Evolutionary conservation across 2,888 invertebrate species (phyloP), one percentile per base, ranked within the genome.

Genomic region (Acronicta leporina): DNA sequence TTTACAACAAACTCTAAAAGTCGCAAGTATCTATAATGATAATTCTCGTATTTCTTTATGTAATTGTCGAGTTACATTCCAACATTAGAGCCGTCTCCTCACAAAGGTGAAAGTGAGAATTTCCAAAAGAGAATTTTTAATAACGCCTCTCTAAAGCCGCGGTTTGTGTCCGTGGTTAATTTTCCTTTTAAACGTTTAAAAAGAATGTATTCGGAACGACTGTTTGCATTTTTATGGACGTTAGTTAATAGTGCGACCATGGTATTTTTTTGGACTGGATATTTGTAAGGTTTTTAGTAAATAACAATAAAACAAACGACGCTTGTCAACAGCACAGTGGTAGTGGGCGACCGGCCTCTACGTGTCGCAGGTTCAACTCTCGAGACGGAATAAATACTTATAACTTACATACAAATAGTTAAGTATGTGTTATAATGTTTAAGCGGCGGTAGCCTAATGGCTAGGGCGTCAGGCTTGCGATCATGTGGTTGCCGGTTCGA

Each of bases 101-200:
- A 73, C 63, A 64, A 73, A 73, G 57, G 27, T 15, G 42, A 47
- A 61, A 69, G 59, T 49, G 52, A 10, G 49, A 64, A 57, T 54
- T 68, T 51, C 45, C 10, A 54, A 66, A 71, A 73, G 57, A 48
- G 77, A 75, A 63, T 63, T 66, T 70, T 76, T 76, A 76, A 76
- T 73, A 73, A 69, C 69, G 59, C 52, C 14, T 20, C 20, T 20
- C 60, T 50, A 44, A 20, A 45, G 50, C 33, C 30, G 48, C 8
- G 41, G 48, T 46, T 15, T 33, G 68, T 49, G 63, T 66, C 63
- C 61, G 61, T 46, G 73, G 77, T 66, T 76, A 76, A 76, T 75
- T 69, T 73, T 63, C 61, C 40, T 73, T 74, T 63, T 69, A 63
- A 57, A 69, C 56, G 46, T 62, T 68, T 60, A 53, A 68, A 74